Evolutionary conservation across 2,888 invertebrate species (phyloP), one percentile per base, ranked within the genome.

Genomic region (Macaria notata): DNA sequence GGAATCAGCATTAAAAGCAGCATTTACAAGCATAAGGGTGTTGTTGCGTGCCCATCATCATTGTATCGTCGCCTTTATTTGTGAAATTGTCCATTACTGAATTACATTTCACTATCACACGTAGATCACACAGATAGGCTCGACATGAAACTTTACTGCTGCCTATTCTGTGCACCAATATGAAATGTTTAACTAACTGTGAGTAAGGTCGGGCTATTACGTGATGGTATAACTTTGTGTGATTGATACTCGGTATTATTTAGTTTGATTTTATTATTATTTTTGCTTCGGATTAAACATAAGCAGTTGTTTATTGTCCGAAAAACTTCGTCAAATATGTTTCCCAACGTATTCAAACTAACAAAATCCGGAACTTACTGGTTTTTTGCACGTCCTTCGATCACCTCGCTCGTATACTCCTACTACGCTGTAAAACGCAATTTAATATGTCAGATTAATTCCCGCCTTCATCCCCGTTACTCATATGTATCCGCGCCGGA

Each of bases 1-100:
- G 6, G 49, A 30, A 31, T 31, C 31, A 36, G 43, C 30, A 33
- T 19, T 50, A 44, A 50, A 49, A 44, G 2, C 36, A 68, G 70
- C 64, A 62, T 58, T 56, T 67, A 57, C 54, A 49, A 33, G 29
- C 45, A 31, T 31, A 49, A 53, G 42, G 59, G 58, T 48, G 61
- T 66, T 70, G 59, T 82, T 70, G 80, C 82, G 81, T 82, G 83
- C 64, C 74, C 70, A 76, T 79, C 76, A 78, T 72, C 77, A 74
- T 76, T 75, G 66, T 64, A 65, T 61, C 65, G 66, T 66, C 70
- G 64, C 68, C 70, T 70, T 70, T 71, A 69, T 73, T 71, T 72
- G 72, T 70, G 73, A 73, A 70, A 68, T 66, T 73, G 68, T 73
- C 78, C 78, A 82, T 82, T 81, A 83, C 72, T 55, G 68, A 73